These are phyloP conservation scores for Eristalinus sepulchralis DNA, from an alignment of 2,888 invertebrate species.

Conservation along the genomic window DNA sequence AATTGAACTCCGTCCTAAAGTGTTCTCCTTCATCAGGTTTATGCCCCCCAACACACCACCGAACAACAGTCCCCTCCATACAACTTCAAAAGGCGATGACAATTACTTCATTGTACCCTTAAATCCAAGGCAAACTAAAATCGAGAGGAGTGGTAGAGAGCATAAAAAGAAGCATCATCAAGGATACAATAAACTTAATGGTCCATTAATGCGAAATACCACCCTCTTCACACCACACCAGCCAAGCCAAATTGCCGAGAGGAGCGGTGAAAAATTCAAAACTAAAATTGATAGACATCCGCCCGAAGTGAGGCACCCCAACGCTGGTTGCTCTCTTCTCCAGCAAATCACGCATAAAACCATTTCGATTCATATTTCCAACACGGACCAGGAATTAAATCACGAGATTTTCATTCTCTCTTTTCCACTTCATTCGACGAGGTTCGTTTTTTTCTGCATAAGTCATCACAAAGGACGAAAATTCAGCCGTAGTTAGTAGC, in stretches of 20 bases:
- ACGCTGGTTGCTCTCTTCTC: neutral
- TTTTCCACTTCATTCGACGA: slow-evolving; percentile 43
- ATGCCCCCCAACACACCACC: neutral
- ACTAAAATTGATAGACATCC: neutral
- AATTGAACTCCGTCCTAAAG: neutral
- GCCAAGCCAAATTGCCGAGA: neutral
- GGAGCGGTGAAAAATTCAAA: neutral
- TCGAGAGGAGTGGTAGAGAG: neutral
- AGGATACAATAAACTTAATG: neutral
- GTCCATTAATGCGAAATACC: neutral
- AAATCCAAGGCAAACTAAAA: neutral
- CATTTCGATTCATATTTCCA: slow-evolving; percentile 32
- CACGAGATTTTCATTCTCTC: slow-evolving; percentile 31
- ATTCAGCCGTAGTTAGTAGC: neutral
- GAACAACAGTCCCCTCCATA: neutral
- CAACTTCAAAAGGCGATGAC: neutral
- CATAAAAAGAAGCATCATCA: neutral
- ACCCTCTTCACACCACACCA: neutral
- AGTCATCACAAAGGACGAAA: slow-evolving; percentile 36
- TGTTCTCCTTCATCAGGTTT: neutral
- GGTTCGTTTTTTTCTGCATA: slow-evolving; percentile 5
- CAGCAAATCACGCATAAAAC: slow-evolving; percentile 23
- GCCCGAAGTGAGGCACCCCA: neutral
- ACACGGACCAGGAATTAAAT: slow-evolving; percentile 41
- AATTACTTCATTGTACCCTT: neutral